Evolutionary conservation across 1,140 invertebrate species (phyloP).

Genomic region (Macrostomum lignano): DNA sequence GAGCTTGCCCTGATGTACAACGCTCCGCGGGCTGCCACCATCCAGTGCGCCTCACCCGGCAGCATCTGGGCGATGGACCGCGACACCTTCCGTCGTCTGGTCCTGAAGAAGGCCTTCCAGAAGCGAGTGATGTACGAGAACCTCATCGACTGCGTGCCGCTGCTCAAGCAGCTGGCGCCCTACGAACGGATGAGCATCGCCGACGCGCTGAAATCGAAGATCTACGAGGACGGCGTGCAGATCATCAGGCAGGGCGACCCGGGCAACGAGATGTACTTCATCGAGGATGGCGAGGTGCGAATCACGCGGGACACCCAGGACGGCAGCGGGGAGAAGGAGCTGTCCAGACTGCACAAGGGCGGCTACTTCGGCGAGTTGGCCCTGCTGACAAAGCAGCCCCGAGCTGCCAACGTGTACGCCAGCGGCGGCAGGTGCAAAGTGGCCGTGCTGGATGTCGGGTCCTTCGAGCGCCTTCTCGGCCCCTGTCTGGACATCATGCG

Average conservation of each 20-base stretch:
- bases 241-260: slow-evolving; percentile 37
- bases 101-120: slow-evolving; percentile 5
- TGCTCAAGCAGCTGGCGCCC: slow-evolving; percentile 3
- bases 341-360: slow-evolving; percentile 33
- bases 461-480: slow-evolving; percentile 81
- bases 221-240: neutral
- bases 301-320: slow-evolving; percentile 14
- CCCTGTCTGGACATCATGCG: slow-evolving; percentile 86
- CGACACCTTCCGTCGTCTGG: slow-evolving; percentile 57
- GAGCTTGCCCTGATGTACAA: slow-evolving; percentile 77
- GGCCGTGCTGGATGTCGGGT: slow-evolving; percentile 67
- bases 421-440: slow-evolving; percentile 32
- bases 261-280: slow-evolving; percentile 84
- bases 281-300: slow-evolving; percentile 60
- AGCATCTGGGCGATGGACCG: slow-evolving; percentile 53
- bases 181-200: slow-evolving; percentile 6
- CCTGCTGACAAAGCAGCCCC: slow-evolving; percentile 76
- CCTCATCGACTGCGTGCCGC: slow-evolving; percentile 3
- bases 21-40: slow-evolving; percentile 62
- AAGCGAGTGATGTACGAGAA: slow-evolving; percentile 3
- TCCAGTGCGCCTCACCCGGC: slow-evolving; percentile 37
- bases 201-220: slow-evolving; percentile 2
- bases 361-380: slow-evolving; percentile 76
- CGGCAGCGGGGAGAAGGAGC: neutral
- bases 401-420: slow-evolving; percentile 57